Evolutionary conservation across 2,797 vertebrate genomes (phyloP).

Genomic region (Crypturellus tataupa): DNA sequence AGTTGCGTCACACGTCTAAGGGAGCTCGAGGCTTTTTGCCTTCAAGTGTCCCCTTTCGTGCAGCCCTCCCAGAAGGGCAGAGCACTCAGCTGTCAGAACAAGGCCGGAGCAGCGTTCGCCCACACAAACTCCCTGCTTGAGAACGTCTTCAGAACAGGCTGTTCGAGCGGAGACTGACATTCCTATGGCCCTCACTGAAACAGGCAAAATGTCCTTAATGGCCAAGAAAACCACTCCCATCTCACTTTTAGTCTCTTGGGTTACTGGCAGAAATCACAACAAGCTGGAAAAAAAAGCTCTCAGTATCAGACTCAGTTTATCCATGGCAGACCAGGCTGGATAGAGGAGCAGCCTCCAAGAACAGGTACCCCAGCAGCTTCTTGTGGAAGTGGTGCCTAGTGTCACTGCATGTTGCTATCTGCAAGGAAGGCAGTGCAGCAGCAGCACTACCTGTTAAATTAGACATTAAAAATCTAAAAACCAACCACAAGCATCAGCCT

Average conservation of each 20-base stretch:
- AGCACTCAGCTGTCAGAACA: constrained; percentile 35
- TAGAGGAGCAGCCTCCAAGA: background rate
- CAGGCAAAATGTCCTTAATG: background rate
- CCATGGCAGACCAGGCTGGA: background rate
- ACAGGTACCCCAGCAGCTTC: background rate
- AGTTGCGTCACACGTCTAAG: constrained; percentile 58
- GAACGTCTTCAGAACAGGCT: constrained; percentile 25
- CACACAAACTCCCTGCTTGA: constrained; percentile 2
- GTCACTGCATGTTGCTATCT: background rate
- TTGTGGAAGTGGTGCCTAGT: background rate
- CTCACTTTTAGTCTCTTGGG: constrained; percentile 1
- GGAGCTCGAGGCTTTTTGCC: background rate
- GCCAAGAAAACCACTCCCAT: background rate
- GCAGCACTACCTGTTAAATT: background rate
- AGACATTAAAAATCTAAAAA: background rate
- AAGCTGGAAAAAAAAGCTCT: background rate
- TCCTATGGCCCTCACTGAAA: background rate
- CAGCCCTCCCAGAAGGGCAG: constrained; percentile 41
- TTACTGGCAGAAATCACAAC: background rate
- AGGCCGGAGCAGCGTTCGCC: constrained; percentile 12
- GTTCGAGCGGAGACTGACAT: background rate
- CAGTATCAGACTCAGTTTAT: background rate
- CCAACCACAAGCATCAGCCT: background rate
- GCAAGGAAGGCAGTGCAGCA: background rate
- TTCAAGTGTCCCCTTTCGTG: constrained; percentile 30